These are phyloP conservation scores for Lasioglossum lativentre DNA, from an alignment of 2,888 invertebrate species.

Conservation along the genomic window DNA sequence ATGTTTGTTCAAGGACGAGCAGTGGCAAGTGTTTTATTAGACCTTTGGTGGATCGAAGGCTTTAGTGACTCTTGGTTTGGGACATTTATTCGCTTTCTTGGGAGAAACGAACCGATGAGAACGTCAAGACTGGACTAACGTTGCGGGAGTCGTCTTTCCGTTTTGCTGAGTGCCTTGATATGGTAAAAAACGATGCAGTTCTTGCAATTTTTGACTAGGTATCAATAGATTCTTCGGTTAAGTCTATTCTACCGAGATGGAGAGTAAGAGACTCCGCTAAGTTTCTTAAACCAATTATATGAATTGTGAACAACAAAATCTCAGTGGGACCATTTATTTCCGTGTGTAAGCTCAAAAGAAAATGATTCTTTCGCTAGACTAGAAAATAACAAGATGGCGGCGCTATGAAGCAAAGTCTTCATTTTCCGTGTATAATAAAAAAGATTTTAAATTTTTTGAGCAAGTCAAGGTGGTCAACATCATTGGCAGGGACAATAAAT, in stretches of 20 bases:
- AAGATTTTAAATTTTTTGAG: background rate
- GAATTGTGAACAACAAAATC: background rate
- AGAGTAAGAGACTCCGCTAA: background rate
- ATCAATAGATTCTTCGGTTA: too few relatives aligned
- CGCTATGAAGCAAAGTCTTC: background rate
- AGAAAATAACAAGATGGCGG: background rate
- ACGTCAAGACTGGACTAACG: background rate
- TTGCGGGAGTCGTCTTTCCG: background rate
- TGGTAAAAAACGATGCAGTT: background rate
- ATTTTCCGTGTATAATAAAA: background rate
- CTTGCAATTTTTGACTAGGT: background rate
- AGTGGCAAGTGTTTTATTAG: background rate
- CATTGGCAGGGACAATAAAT: background rate
- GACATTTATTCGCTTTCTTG: background rate
- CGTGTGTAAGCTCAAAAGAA: background rate
- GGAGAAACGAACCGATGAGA: background rate
- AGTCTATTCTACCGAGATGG: background rate
- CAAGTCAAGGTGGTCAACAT: background rate
- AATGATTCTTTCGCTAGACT: too few relatives aligned
- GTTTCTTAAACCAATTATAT: background rate
- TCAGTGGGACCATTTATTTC: background rate
- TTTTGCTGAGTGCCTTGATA: background rate
- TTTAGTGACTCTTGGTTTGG: background rate
- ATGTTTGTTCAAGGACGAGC: background rate
- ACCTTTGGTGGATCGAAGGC: background rate